A percentile compares a stretch with the other conserved stretches of the same genome.
phyloP scores from a whole-genome alignment of 1,140 invertebrate species.

The Macrobrachium rosenbergii region DNA sequence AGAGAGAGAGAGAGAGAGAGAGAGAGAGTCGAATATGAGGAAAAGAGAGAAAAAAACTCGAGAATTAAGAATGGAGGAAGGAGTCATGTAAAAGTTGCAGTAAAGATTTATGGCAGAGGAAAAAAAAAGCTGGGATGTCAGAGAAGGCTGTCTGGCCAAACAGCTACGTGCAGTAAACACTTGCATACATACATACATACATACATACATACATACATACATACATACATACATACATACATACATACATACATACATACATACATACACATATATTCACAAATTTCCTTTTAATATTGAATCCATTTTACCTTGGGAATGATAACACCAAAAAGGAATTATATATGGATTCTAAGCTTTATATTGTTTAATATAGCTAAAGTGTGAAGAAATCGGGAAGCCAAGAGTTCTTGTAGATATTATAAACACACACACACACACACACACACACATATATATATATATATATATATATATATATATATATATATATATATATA shows the following conservation, averaged over 20 bases:
- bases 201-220: conserved; percentile 18
- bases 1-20: no score
- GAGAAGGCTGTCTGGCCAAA: no score
- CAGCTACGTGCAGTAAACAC: background rate
- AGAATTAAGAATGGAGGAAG: no score
- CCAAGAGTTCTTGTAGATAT: background rate
- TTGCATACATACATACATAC: background rate
- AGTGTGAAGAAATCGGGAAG: background rate
- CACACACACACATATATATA: background rate
- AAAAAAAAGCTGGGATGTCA: no score
- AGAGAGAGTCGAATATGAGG: no score
- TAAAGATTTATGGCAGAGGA: no score
- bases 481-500: conserved; percentile 41
- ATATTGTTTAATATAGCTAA: no score
- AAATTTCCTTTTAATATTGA: background rate
- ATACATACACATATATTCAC: conserved; percentile 1
- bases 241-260: conserved; percentile 6
- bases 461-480: conserved; percentile 34
- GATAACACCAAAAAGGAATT: no score
- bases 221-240: conserved; percentile 22
- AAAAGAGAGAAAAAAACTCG: no score
- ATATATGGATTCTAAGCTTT: no score
- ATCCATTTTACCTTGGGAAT: background rate
- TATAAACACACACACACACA: conserved; percentile 15
- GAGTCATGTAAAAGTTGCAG: no score